Evolutionary conservation across 2,888 invertebrate genomes (phyloP), one percentile per base, ranked within the genome.

Genomic region (Ectemnius continuus): DNA sequence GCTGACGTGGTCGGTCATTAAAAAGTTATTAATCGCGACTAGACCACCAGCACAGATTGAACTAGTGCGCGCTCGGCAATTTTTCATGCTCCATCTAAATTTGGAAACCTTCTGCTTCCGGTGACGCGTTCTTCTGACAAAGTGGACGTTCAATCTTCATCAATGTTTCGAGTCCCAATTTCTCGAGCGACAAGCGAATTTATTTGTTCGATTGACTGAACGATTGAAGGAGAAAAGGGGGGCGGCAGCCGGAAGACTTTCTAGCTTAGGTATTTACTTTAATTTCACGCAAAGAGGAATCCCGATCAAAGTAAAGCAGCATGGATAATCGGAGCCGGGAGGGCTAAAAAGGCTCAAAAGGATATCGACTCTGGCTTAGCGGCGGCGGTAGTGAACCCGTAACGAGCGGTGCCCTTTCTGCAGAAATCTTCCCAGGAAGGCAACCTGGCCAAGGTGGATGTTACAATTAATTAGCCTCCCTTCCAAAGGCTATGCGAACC

Each of bases 401-500:
- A 73, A 68, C 52, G 58, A 67, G 62, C 11, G 60, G 46, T 18
- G 56, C 14, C 57, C 61, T 28, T 14, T 52, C 23, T 8, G 66
- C 28, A 59, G 62, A 71, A 71, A 67, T 73, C 36, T 62, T 80
- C 63, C 5, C 20, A 6, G 20, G 23, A 16, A 58, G 64, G 66
- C 56, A 48, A 16, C 60, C 20, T 56, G 23, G 56, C 48, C 48
- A 20, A 67, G 26, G 59, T 67, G 28, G 59, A 59, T 18, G 61
- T 60, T 61, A 71, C 76, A 63, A 81, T 81, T 81, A 80, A 81
- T 81, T 80, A 81, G 68, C 68, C 60, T 46, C 23, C 56, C 58
- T 66, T 45, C 69, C 56, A 74, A 74, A 69, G 61, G 67, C 36
- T 63, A 45, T 63, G 47, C 59, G 26, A 36, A 16, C 52, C 48